Evolutionary conservation across 2,113 vertebrate species (phyloP), one percentile per base, ranked within the genome.

Genomic region (Acanthisitta chloris): DNA sequence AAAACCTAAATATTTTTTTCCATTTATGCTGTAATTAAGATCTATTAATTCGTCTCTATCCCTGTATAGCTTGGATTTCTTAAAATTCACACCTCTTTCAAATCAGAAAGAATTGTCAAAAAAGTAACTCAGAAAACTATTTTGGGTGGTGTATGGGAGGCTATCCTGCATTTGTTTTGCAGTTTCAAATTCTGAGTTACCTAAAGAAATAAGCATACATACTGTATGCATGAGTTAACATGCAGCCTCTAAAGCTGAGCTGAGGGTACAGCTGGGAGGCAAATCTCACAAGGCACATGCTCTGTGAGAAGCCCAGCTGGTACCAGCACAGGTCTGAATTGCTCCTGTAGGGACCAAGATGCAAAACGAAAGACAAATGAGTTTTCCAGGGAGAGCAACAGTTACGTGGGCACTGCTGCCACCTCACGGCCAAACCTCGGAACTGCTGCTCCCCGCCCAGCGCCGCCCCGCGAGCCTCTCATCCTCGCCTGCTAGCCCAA

Each of bases 341-440:
- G 4, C 34, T 24, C 3, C 49, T 3, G 14, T 12, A 43, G 6
- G 3, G 18, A 9, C 31, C 16, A 23, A 42, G 23, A 54, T 1
- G 8, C 2, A 31, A 46, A 31, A 31, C 0, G 6, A 48, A 34
- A 21, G 31, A 10, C 42, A 10, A 67, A 4, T 14, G 3, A 5
- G 3, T 36, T 7, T 5, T 26, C 12, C 16, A 2, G 17, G 10
- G 2, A 24, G 12, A 6, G 4, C 4, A 0, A 2, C 38, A 38
- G 78, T 92, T 26, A 1, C 3, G 57, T 4, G 92, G 85, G 40
- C 80, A 93, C 18, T 97, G 96, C 96, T 92, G 96, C 96, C 94
- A 92, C 72, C 96, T 11, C 40, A 65, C 29, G 96, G 92, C 55
- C 57, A 58, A 71, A 33, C 12, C 4, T 12, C 33, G 3, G 64